Base-by-base conservation (phyloP, 2,113 vertebrate species). In the Brachionichthys hirsutus region DNA sequence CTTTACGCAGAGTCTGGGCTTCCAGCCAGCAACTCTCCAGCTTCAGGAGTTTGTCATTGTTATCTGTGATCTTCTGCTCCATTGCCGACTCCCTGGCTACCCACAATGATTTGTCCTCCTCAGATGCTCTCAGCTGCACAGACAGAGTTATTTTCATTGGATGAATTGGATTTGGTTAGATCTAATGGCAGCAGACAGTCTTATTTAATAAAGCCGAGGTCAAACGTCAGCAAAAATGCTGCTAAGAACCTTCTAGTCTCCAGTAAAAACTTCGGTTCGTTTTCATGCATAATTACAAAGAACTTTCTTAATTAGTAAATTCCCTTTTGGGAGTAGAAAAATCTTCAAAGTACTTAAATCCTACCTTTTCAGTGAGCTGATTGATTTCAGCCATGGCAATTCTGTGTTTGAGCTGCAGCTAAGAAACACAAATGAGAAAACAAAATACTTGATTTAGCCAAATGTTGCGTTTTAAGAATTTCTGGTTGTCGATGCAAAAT, bases 21-120 rank as follows among this genome's bases (percentile, higher is more conserved):
- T 96, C 94, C 78, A 94, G 87, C 94, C 94, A 96, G 79, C 93
- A 95, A 50, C 85, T 92, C 85, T 97, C 95, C 83, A 95, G 67
- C 81, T 94, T 93, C 6, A 92, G 88, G 46, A 94, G 92, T 82
- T 93, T 93, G 54, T 94, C 92, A n/a, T 91, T 92, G 76, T 85
- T 88, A 55, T 95, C 94, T 4, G 94, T 91, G 22, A 93, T 76
- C 67, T 91, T 94, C 80, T 90, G 90, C 81, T 94, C 92, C 72
- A 95, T 82, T 43, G 93, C 88, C 15, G 81, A 80, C 77, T 93
- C 90, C 73, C 80, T 91, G 40, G 83, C 81, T 73, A 93, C 92
- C 93, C 92, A 93, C 68, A 91, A 82, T 0, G 63, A 83, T 53
- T 88, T 92, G 74, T 92, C 92, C 58, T 90, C 90, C 79, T 93